Base-by-base conservation (phyloP, 2,888 invertebrate species). In the Cotesia congregata region DNA sequence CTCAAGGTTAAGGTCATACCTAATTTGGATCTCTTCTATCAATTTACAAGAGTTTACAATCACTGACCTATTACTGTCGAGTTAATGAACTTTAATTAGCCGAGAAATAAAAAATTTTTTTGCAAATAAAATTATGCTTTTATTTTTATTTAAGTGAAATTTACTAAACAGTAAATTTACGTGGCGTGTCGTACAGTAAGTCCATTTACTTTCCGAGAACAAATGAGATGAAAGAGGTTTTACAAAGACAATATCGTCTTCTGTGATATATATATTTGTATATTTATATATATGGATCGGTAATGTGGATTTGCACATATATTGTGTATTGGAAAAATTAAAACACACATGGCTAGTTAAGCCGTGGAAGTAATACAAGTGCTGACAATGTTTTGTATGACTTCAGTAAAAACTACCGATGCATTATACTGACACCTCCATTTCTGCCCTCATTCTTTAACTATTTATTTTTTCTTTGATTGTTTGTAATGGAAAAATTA, bases 301-400 rank as follows among this genome's bases (percentile, higher is more conserved):
- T 30, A 30, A 59, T 70, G 50, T 17, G 40, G n/a, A 39, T 20
- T 50, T 3, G 41, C 70, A 4, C 2, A 4, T 30, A 30, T 30
- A 30, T 30, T 3, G 20, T 5, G 12, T n/a, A 17, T 38, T 61
- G 40, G 17, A 60, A 41, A 70, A 38, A 60, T 12, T 61, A 30
- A 70, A 17, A 20, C 38, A n/a, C 65, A 60, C 74, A 77, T 41
- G 20, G 12, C 59, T 70, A 60, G 67, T n/a, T n/a, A 59, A 60
- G 69, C 41, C 70, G 17, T 64, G 74, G 87, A 87, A 87, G 86
- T 84, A 79, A 82, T 77, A 86, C 81, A 87, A 87, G 85, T 87
- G 87, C 86, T 80, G 82, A 80, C 65, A 76, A 65, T 65, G 72
- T 69, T 41, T 86, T 85, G 80, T 86, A 86, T 79, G 86, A 86